These are phyloP conservation scores for Lepidocyrtoides sp. DNA, from an alignment of 2,888 invertebrate genomes.

Conservation along the genomic window DNA sequence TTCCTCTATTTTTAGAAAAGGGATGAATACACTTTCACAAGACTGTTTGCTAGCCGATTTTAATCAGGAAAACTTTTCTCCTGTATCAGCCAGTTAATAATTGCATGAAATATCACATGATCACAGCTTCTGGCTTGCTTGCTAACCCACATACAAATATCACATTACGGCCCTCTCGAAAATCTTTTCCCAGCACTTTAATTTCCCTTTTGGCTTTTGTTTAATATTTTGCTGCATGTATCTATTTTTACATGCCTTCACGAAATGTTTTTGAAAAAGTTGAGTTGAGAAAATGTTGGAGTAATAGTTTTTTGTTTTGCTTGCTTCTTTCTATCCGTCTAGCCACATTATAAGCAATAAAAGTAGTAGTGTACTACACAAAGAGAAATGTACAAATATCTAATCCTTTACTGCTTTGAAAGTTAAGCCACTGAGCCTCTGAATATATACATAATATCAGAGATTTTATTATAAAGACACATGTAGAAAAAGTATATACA, in stretches of 20 bases:
- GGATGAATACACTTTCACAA: background rate
- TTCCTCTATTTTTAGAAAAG: conserved; percentile 2
- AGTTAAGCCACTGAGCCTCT: too few species aligned
- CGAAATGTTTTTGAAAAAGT: background rate
- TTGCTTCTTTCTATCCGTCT: background rate
- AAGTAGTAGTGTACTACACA: background rate
- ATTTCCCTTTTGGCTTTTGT: conserved; percentile 42
- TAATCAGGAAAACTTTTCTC: conserved; percentile 35
- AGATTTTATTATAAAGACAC: too few species aligned
- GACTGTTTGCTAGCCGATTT: conserved; percentile 12
- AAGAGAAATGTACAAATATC: background rate
- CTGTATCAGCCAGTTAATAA: conserved; percentile 33
- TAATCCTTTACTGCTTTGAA: too few species aligned
- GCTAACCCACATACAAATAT: background rate
- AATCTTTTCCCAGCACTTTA: conserved; percentile 22
- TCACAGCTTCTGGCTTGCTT: background rate
- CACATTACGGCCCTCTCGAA: background rate
- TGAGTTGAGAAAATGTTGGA: background rate
- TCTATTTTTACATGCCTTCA: background rate
- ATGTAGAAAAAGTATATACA: background rate
- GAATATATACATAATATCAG: background rate
- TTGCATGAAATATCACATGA: conserved; percentile 30
- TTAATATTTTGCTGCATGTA: background rate
- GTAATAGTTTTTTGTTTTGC: background rate
- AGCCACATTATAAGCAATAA: background rate